phyloP scores from a whole-genome alignment of 2,113 vertebrate genomes.

The Serinus canaria region DNA sequence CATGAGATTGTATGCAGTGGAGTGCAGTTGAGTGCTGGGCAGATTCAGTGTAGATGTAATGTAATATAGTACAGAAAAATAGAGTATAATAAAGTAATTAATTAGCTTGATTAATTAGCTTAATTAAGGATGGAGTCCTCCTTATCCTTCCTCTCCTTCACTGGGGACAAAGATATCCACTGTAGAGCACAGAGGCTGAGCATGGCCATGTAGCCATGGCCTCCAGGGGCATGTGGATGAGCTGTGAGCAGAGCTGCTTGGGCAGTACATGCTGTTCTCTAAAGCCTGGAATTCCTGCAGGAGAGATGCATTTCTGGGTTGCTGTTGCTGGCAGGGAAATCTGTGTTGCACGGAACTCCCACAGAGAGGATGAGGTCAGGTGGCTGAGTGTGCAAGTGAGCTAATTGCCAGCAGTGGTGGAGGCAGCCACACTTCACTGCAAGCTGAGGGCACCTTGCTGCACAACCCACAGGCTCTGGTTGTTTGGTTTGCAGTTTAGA shows the following conservation, averaged over 20 bases:
- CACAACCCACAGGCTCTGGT: background rate
- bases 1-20: too few species aligned
- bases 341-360: background rate
- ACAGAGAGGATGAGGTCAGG: background rate
- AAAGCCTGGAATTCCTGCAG: rapidly evolving
- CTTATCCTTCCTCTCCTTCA: too few species aligned
- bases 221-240: rapidly evolving
- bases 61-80: too few species aligned
- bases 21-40: too few species aligned
- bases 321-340: background rate
- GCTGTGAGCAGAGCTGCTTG: background rate
- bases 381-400: background rate
- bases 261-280: background rate
- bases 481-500: background rate
- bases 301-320: background rate
- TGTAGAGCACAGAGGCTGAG: background rate
- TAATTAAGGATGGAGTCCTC: too few species aligned
- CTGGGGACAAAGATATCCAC: too few species aligned
- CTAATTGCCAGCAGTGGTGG: background rate
- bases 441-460: background rate
- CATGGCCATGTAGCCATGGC: rapidly evolving
- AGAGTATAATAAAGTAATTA: too few species aligned
- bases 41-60: too few species aligned
- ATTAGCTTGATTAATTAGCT: too few species aligned
- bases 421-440: background rate